Evolutionary conservation across 1,140 invertebrate species (phyloP).

Genomic region (Listronotus bonariensis): DNA sequence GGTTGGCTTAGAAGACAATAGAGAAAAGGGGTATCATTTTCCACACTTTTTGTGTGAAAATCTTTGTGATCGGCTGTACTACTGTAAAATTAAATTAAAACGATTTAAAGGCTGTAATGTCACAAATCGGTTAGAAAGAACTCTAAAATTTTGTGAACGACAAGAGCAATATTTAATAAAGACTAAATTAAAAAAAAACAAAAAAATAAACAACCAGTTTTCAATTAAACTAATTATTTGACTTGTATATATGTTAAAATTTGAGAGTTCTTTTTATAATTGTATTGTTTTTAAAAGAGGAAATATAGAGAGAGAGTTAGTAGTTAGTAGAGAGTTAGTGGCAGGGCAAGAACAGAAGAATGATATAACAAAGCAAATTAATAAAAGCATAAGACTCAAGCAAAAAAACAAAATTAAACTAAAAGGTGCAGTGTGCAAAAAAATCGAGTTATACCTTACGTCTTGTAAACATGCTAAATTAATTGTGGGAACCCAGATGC

Average conservation of each 20-base stretch:
- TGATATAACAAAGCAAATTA: slow-evolving; percentile 1
- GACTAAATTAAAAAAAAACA: too few species aligned
- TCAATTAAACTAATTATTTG: too few species aligned
- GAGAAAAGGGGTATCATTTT: slow-evolving; percentile 77
- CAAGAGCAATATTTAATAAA: too few species aligned
- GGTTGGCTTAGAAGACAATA: slow-evolving; percentile 83
- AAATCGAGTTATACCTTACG: not conserved
- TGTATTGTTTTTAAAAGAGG: not conserved
- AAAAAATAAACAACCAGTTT: too few species aligned
- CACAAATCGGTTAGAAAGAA: too few species aligned
- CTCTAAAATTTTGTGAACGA: too few species aligned
- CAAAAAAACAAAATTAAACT: not conserved
- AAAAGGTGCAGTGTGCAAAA: slow-evolving; percentile 3
- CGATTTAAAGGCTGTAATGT: too few species aligned
- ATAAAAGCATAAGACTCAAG: not conserved
- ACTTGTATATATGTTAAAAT: not conserved
- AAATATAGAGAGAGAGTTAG: not conserved
- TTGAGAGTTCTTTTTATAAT: not conserved
- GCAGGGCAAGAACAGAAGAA: not conserved
- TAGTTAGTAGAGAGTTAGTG: slow-evolving; percentile 1
- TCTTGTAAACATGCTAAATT: too few species aligned
- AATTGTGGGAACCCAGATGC: too few species aligned
- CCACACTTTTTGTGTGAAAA: slow-evolving; percentile 79
- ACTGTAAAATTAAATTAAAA: slow-evolving; percentile 58
- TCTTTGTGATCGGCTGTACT: slow-evolving; percentile 92